Percentiles rank a stretch among this genome's conserved stretches.
Conservation (phyloP, 2,113 vertebrate genomes). For the Trinectes maculatus region DNA sequence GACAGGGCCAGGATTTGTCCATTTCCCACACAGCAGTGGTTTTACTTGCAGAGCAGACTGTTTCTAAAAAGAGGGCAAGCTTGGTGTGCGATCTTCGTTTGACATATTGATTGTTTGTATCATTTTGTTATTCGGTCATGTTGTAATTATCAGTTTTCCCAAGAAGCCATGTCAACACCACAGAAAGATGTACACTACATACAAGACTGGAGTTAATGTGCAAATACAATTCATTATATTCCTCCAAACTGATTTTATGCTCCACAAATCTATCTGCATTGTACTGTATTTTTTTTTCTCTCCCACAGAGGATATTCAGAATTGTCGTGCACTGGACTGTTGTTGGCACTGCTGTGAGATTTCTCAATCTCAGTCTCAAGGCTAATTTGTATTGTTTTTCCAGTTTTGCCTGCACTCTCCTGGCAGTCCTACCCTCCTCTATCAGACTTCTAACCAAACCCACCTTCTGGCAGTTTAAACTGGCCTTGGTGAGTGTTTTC, state of each 20-base stretch:
- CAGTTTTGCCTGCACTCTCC: slow-evolving; percentile 88
- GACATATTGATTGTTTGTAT: slow-evolving; percentile 2
- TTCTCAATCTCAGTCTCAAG: no score
- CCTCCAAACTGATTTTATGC: slow-evolving; percentile 12
- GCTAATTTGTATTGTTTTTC: slow-evolving; percentile 47
- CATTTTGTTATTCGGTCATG: slow-evolving; percentile 3
- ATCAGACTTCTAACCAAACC: slow-evolving; percentile 87
- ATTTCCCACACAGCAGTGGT: slow-evolving; percentile 33
- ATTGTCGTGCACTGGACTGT: not conserved
- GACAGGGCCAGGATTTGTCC: slow-evolving; percentile 51
- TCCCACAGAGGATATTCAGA: not conserved
- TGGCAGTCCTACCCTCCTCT: slow-evolving; percentile 88
- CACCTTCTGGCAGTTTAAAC: slow-evolving; percentile 89
- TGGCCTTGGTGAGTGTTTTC: slow-evolving; percentile 88
- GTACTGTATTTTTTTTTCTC: not conserved
- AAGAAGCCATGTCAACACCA: not conserved
- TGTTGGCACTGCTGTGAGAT: slow-evolving; percentile 6
- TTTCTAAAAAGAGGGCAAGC: slow-evolving; percentile 28
- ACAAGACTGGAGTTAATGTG: slow-evolving; percentile 3
- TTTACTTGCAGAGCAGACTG: slow-evolving; percentile 26
- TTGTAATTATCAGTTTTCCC: not conserved
- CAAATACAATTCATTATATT: slow-evolving; percentile 26
- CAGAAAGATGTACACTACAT: not conserved
- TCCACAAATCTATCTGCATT: not conserved
- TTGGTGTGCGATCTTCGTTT: not conserved